Evolutionary conservation across 1,140 invertebrate genomes (phyloP).

Genomic region (Portunus trituberculatus): DNA sequence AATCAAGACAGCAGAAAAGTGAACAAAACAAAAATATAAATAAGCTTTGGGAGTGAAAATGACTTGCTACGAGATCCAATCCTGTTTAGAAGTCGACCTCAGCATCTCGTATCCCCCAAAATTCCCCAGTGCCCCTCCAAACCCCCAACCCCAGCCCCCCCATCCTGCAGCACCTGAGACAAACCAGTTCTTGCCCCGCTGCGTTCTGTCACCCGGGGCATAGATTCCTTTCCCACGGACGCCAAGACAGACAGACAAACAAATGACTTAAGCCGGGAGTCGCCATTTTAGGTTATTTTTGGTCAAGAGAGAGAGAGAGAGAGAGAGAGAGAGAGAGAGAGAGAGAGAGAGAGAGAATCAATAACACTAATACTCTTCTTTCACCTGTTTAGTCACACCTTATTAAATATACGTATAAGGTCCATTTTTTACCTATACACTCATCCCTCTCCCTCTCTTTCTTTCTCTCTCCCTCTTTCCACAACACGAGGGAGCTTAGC

Average conservation of each 20-base stretch:
- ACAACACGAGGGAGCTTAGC: too few species aligned
- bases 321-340: neutral
- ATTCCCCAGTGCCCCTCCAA: neutral
- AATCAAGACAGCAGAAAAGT: too few species aligned
- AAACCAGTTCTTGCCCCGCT: neutral
- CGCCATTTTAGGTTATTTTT: neutral
- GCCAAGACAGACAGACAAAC: neutral
- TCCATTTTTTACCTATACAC: neutral
- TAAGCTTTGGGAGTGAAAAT: too few species aligned
- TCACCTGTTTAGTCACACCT: neutral
- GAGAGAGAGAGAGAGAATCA: neutral
- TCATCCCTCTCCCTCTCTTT: neutral
- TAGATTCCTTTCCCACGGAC: slow-evolving; percentile 9
- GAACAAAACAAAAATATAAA: neutral
- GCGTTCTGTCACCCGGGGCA: neutral
- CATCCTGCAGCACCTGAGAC: neutral
- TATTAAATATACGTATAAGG: too few species aligned
- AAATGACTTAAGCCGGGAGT: neutral
- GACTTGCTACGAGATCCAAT: too few species aligned
- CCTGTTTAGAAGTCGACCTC: neutral
- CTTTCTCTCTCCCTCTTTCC: too few species aligned
- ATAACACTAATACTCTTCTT: neutral
- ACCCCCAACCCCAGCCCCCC: neutral
- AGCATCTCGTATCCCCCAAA: neutral
- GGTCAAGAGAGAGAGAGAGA: neutral